Evolutionary conservation across 2,888 invertebrate genomes (phyloP).

Genomic region (Amphiduros pacificus): DNA sequence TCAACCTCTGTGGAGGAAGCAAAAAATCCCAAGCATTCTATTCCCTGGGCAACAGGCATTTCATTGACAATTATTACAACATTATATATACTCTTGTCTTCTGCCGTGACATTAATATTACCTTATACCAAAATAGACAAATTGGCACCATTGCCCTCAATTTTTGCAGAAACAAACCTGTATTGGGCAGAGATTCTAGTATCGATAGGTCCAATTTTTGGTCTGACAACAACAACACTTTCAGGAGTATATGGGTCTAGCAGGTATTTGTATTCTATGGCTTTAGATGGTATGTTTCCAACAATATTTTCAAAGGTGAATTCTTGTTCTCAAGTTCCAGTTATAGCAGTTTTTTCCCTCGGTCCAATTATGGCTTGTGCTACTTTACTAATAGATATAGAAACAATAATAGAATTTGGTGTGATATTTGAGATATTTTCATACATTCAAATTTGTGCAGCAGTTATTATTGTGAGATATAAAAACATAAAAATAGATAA

Average conservation of each 20-base stretch:
- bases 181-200: constrained; percentile 55
- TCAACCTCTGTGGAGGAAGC: constrained; percentile 60
- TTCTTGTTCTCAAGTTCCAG: constrained; percentile 19
- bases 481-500: too few relatives aligned
- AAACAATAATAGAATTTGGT: constrained; percentile 19
- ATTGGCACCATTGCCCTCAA: constrained; percentile 51
- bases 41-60: constrained; percentile 53
- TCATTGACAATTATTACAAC: constrained; percentile 28
- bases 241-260: constrained; percentile 14
- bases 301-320: constrained; percentile 13
- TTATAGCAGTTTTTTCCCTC: constrained; percentile 7
- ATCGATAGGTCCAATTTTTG: constrained; percentile 51
- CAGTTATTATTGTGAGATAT: constrained; percentile 29
- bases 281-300: constrained; percentile 28
- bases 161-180: constrained; percentile 45
- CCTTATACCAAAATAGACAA: constrained; percentile 40
- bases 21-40: constrained; percentile 52
- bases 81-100: constrained; percentile 15
- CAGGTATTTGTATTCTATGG: constrained; percentile 23
- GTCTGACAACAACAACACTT: constrained; percentile 46
- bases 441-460: constrained; percentile 22
- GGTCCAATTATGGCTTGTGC: constrained; percentile 15
- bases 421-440: constrained; percentile 22
- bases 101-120: constrained; percentile 24
- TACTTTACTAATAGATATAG: constrained; percentile 22